These are phyloP conservation scores for Thalassaphorura encarpata DNA, from an alignment of 1,140 invertebrate genomes.

Conservation along the genomic window DNA sequence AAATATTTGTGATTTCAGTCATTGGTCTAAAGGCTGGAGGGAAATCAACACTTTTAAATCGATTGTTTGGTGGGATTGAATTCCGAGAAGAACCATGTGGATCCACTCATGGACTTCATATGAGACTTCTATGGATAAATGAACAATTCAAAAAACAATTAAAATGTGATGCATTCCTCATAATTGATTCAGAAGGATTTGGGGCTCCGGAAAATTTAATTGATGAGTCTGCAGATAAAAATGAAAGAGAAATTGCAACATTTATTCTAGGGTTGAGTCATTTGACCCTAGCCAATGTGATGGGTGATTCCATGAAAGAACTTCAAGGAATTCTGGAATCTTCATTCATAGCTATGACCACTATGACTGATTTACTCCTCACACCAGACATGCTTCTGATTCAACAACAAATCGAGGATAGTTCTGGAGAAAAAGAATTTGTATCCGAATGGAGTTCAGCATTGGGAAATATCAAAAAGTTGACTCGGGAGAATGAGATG, in stretches of 20 bases:
- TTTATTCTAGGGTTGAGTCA: conserved; percentile 18
- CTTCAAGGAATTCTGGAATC: conserved; percentile 11
- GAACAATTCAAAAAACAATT: not conserved
- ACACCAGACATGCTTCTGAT: conserved; percentile 16
- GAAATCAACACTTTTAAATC: conserved; percentile 21
- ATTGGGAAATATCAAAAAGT: too few species aligned
- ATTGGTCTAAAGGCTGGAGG: conserved; percentile 14
- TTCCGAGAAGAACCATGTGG: conserved; percentile 14
- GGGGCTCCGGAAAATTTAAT: conserved; percentile 9
- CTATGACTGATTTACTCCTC: not conserved
- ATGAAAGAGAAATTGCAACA: conserved; percentile 13
- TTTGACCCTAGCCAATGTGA: conserved; percentile 14
- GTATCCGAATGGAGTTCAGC: too few species aligned
- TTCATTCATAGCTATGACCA: conserved; percentile 4
- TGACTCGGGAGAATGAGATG: too few species aligned
- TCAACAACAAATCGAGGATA: conserved; percentile 13
- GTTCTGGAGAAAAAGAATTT: too few species aligned
- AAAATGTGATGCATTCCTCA: conserved; percentile 10
- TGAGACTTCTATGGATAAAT: conserved; percentile 11
- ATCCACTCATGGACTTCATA: conserved; percentile 15
- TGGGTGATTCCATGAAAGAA: conserved; percentile 6
- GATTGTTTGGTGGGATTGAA: conserved; percentile 17
- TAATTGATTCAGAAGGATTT: conserved; percentile 21
- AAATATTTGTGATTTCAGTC: conserved; percentile 13
- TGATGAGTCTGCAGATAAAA: not conserved